Evolutionary conservation across 2,797 vertebrate species (phyloP), one percentile per base, ranked within the genome.

Genomic region (Trachops cirrhosus): DNA sequence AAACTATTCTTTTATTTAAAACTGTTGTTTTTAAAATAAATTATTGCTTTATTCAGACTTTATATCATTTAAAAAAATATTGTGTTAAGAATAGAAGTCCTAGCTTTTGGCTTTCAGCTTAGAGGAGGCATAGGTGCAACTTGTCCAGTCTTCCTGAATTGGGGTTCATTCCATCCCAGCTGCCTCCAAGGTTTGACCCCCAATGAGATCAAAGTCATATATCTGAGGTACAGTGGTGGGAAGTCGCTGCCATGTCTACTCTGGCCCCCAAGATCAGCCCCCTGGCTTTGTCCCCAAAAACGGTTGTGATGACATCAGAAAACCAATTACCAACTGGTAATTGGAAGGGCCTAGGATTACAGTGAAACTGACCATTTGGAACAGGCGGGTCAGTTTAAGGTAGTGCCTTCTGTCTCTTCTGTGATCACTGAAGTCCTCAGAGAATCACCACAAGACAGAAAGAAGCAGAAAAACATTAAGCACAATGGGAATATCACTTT

Each of bases 1-100:
- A 52, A 95, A 74, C 78, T 91, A n/a, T 68, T 79, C 22, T 73
- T 96, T 88, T 73, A 68, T 78, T 84, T 84, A 59, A 95, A 94
- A 75, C n/a, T 80, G 3, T 59, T 91, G 14, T 59, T 68, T 89
- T 96, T 44, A 11, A 50, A 64, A 79, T n/a, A 44, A 85, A 59
- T 6, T 57, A 5, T 44, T 85, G 64, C 74, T 86, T 74, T 37
- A 41, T 67, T 89, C 48, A 54, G 62, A 39, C 10, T 86, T 86
- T 80, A 92, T 75, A 34, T 91, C 2, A 62, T 92, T 82, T 19
- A 16, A 29, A 41, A 46, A 83, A 46, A 57, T 92, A 52, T 1
- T 52, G 9, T 93, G 73, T 86, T 87, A 84, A 89, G 74, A 83
- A 67, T 70, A 44, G 67, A 64, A 77, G 26, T 46, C 26, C 41